Percentiles rank a stretch among this genome's conserved stretches.
Conservation (phyloP, 2,888 invertebrate species). For the Euspilapteryx auroguttella region DNA sequence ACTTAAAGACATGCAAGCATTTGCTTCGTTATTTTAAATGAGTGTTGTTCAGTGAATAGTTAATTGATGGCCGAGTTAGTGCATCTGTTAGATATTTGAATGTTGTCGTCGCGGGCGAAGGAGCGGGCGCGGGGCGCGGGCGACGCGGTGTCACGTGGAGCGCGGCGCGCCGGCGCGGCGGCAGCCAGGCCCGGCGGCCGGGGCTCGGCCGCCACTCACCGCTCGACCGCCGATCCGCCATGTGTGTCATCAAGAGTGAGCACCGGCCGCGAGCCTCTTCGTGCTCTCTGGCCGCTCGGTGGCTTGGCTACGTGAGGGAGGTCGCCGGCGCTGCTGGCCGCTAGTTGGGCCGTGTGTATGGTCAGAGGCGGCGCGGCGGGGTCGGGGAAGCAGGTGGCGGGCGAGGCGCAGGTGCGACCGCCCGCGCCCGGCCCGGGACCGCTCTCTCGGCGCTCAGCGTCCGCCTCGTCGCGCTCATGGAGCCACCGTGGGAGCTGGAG, state of each 20-base stretch:
- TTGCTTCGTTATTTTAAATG: too few relatives aligned
- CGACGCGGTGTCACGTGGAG: constrained; percentile 37
- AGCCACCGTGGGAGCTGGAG: constrained; percentile 69
- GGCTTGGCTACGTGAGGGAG: too few relatives aligned
- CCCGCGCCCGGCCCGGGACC: constrained; percentile 1
- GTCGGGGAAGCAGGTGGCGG: too few relatives aligned
- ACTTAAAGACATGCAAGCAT: too few relatives aligned
- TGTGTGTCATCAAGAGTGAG: constrained; percentile 35
- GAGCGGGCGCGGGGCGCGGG: constrained; percentile 22
- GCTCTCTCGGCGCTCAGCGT: constrained; percentile 12
- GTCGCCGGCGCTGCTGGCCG: constrained; percentile 6
- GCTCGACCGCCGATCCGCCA: constrained; percentile 29
- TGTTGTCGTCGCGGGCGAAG: constrained; percentile 16
- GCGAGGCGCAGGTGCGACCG: constrained; percentile 20
- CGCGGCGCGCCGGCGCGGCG: constrained; percentile 48
- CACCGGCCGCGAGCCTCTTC: too few relatives aligned
- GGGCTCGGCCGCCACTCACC: constrained; percentile 24
- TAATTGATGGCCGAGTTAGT: constrained; percentile 46
- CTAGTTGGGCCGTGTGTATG: too few relatives aligned
- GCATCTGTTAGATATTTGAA: constrained; percentile 34
- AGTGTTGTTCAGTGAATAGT: constrained; percentile 20
- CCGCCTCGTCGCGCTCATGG: constrained; percentile 39
- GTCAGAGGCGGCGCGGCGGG: too few relatives aligned
- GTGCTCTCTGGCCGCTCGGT: too few relatives aligned
- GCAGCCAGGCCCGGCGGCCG: constrained; percentile 26